These are phyloP conservation scores for Chalcis sispes DNA, from an alignment of 2,888 invertebrate genomes.

Conservation along the genomic window DNA sequence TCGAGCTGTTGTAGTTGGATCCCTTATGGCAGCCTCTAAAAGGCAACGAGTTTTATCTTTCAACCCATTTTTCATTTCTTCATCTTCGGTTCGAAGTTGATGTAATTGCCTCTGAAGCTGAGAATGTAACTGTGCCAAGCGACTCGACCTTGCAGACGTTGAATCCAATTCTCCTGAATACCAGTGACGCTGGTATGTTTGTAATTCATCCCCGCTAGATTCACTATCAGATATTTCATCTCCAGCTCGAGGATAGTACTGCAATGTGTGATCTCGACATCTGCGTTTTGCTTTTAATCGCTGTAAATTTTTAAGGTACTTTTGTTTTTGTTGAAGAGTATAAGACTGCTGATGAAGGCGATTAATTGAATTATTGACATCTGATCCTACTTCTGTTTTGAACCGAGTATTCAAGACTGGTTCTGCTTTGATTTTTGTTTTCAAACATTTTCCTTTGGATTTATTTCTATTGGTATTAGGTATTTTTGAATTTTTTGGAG, in stretches of 20 bases:
- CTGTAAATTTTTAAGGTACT: constrained; percentile 62
- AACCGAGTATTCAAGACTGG: constrained; percentile 59
- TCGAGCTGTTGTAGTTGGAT: constrained; percentile 68
- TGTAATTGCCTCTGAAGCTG: constrained; percentile 77
- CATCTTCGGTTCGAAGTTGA: constrained; percentile 74
- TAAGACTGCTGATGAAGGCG: constrained; percentile 64
- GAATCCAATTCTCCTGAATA: constrained; percentile 70
- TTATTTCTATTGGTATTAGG: constrained; percentile 63
- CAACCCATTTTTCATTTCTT: constrained; percentile 66
- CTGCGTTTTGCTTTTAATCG: constrained; percentile 64
- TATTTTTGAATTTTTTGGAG: constrained; percentile 66
- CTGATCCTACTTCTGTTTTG: constrained; percentile 53
- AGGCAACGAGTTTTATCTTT: constrained; percentile 68
- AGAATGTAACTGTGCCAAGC: constrained; percentile 71
- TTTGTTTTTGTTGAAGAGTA: constrained; percentile 62
- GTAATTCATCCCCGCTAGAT: constrained; percentile 74
- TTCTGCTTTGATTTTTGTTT: constrained; percentile 65
- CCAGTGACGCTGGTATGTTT: constrained; percentile 75
- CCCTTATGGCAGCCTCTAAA: constrained; percentile 65
- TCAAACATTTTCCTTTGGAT: constrained; percentile 70
- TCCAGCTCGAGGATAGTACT: constrained; percentile 74
- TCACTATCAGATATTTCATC: constrained; percentile 76
- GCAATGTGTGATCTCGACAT: constrained; percentile 71
- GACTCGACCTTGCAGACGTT: constrained; percentile 68
- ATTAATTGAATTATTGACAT: constrained; percentile 50